Evolutionary conservation across 2,888 invertebrate genomes (phyloP).

Genomic region (Scelioninae gen. 2): DNA sequence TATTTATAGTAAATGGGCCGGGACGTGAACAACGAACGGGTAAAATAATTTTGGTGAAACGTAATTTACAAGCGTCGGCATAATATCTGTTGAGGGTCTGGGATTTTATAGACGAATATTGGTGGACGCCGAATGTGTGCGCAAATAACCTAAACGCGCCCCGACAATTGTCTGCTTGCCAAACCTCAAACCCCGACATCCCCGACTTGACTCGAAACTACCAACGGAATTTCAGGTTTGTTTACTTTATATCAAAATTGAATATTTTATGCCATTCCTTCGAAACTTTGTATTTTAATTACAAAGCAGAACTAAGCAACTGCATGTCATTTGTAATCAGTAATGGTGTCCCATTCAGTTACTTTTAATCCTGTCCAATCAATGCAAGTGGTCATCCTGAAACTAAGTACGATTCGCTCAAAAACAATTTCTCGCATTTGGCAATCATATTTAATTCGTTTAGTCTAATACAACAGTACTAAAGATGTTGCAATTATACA

Average conservation of each 20-base stretch:
- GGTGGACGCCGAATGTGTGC: conserved; percentile 61
- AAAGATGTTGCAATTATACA: background rate
- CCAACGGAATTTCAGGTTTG: conserved; percentile 59
- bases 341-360: conserved; percentile 51
- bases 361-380: conserved; percentile 49
- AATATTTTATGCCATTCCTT: too few relatives aligned
- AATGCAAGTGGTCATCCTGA: conserved; percentile 14
- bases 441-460: background rate
- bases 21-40: conserved; percentile 66
- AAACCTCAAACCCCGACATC: conserved; percentile 64
- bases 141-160: conserved; percentile 64
- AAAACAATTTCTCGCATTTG: conserved; percentile 4
- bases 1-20: conserved; percentile 61
- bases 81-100: too few relatives aligned
- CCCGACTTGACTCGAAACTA: conserved; percentile 57
- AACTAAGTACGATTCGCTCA: conserved; percentile 4
- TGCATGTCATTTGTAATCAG: conserved; percentile 39
- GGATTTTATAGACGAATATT: too few relatives aligned
- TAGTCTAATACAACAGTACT: background rate
- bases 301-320: too few relatives aligned
- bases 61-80: too few relatives aligned
- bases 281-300: too few relatives aligned
- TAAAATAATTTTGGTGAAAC: conserved; percentile 67
- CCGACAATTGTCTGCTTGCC: conserved; percentile 44
- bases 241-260: too few relatives aligned